These are phyloP conservation scores for Orussus abietinus DNA, from an alignment of 1,140 invertebrate species.

Conservation along the genomic window DNA sequence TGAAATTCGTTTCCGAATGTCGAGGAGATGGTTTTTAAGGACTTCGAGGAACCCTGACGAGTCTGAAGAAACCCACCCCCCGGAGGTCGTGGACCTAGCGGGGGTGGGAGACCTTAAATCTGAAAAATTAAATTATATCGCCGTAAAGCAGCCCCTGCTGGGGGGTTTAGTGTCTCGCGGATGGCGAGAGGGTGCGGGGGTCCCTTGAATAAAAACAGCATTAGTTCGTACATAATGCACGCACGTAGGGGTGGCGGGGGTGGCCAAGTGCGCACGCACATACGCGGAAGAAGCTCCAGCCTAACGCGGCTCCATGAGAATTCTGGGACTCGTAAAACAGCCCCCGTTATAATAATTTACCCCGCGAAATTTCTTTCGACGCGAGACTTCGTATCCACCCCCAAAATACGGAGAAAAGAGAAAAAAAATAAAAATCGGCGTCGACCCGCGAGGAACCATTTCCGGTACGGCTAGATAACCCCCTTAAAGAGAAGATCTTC, in stretches of 20 bases:
- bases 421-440: no score
- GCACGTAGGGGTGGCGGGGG: slow-evolving; percentile 15
- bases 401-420: no score
- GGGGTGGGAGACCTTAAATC: no score
- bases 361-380: slow-evolving; percentile 34
- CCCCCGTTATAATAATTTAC: slow-evolving; percentile 40
- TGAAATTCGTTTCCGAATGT: no score
- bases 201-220: slow-evolving; percentile 49
- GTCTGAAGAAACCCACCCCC: no score
- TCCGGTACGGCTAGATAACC: no score
- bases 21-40: no score
- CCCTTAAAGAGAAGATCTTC: no score
- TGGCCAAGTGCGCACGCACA: slow-evolving; percentile 5
- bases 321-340: slow-evolving; percentile 37
- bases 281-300: slow-evolving; percentile 8
- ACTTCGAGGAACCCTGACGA: no score
- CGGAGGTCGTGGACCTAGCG: no score
- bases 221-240: slow-evolving; percentile 51
- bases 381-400: slow-evolving; percentile 6
- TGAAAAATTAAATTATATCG: slow-evolving; percentile 53
- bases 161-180: slow-evolving; percentile 37
- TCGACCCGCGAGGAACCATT: no score
- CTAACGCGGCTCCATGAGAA: slow-evolving; percentile 35
- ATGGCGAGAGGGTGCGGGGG: slow-evolving; percentile 17
- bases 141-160: slow-evolving; percentile 40